Evolutionary conservation across 2,888 invertebrate genomes (phyloP).

Genomic region (Hermodice carunculata): DNA sequence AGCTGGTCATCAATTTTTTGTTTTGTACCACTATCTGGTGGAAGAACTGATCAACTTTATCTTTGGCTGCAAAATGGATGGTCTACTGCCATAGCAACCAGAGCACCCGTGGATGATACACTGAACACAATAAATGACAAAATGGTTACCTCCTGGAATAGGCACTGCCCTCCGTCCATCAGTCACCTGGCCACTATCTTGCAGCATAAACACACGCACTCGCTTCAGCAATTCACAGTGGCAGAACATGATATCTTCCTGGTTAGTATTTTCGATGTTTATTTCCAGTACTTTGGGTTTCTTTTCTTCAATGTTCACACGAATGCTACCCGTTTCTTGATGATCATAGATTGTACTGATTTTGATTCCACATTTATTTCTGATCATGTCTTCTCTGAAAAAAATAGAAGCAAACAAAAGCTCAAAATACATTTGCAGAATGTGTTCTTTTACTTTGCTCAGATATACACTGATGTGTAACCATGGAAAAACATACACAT

Average conservation of each 20-base stretch:
- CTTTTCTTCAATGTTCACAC: not conserved
- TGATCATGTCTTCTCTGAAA: not conserved
- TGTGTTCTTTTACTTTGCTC: no score
- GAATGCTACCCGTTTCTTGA: not conserved
- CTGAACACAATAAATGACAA: no score
- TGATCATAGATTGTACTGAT: not conserved
- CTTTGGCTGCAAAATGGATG: no score
- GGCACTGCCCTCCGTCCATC: slow-evolving; percentile 31
- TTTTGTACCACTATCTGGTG: no score
- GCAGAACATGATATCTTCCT: slow-evolving; percentile 34
- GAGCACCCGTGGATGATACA: no score
- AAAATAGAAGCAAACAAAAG: no score
- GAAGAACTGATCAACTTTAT: no score
- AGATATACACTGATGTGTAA: no score
- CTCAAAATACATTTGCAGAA: no score
- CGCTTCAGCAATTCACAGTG: slow-evolving; percentile 52
- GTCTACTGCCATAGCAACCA: no score
- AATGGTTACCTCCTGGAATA: slow-evolving; percentile 42
- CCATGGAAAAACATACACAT: no score
- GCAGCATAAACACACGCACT: slow-evolving; percentile 47
- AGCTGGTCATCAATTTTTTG: no score
- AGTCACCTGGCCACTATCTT: slow-evolving; percentile 43
- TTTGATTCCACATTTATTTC: not conserved
- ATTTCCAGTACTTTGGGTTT: slow-evolving; percentile 13
- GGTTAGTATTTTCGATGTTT: slow-evolving; percentile 37